phyloP scores from a whole-genome alignment of 2,888 invertebrate genomes.

The Metalampra italica region DNA sequence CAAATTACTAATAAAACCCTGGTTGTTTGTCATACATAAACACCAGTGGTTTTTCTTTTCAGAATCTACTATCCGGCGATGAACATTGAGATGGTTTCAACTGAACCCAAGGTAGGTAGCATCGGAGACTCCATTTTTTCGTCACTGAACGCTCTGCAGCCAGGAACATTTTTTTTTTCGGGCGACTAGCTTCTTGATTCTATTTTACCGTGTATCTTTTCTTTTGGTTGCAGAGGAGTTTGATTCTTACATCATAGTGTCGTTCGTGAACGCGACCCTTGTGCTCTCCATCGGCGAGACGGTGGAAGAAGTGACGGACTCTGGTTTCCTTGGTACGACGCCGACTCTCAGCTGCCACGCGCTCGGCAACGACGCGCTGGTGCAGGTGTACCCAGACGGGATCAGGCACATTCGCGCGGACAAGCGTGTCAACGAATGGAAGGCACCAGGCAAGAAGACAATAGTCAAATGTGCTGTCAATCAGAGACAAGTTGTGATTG shows the following conservation, averaged over 20 bases:
- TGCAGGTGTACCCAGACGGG: conserved; percentile 99
- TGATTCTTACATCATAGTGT: conserved; percentile 99
- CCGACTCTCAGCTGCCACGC: conserved; percentile 99
- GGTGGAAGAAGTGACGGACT: conserved; percentile 99
- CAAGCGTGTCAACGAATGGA: conserved; percentile 99
- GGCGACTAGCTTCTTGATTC: conserved; percentile 7
- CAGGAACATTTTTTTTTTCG: conserved; percentile 34
- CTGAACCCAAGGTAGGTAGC: conserved; percentile 69
- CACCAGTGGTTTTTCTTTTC: conserved; percentile 95
- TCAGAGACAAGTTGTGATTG: conserved; percentile 98
- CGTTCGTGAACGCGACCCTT: conserved; percentile 97
- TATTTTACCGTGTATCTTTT: conserved; percentile 38
- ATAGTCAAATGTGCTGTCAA: conserved; percentile 99
- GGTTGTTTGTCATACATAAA: conserved; percentile 86
- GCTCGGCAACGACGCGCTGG: conserved; percentile 97
- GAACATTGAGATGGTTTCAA: conserved; percentile 61
- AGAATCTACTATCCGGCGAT: conserved; percentile 78
- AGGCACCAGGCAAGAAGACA: conserved; percentile 97
- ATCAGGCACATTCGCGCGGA: conserved; percentile 99
- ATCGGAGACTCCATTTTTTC: conserved; percentile 40
- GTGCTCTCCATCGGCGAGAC: conserved; percentile 99
- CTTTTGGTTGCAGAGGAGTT: conserved; percentile 93
- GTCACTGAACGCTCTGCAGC: conserved; percentile 47
- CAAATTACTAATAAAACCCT: conserved; percentile 78
- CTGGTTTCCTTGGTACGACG: conserved; percentile 98